Percentiles rank a stretch among this genome's conserved stretches.
Evolutionary conservation across 2,888 invertebrate genomes (phyloP).

Genomic region (Eucera pruinosa): DNA sequence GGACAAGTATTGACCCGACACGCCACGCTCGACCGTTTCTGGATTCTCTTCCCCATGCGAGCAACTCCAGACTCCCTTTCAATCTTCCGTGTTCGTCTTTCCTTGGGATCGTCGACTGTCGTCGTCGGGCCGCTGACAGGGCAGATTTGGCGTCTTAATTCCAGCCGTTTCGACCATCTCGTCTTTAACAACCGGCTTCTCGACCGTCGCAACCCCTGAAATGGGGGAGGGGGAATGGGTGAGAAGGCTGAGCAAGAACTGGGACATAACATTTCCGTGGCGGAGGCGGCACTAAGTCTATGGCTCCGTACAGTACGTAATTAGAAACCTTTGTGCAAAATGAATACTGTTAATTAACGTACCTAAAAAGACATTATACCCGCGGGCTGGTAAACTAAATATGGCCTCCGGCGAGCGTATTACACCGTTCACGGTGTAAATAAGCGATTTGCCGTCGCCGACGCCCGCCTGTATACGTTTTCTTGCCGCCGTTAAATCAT

Average conservation of each 20-base stretch:
- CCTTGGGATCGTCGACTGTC: slow-evolving; percentile 19
- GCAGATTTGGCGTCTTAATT: slow-evolving; percentile 59
- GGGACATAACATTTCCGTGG: slow-evolving; percentile 77
- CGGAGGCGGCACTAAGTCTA: slow-evolving; percentile 76
- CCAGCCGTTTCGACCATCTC: slow-evolving; percentile 52
- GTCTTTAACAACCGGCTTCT: not conserved
- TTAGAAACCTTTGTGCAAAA: slow-evolving; percentile 87
- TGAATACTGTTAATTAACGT: slow-evolving; percentile 87
- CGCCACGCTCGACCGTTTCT: slow-evolving; percentile 55
- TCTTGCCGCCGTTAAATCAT: slow-evolving; percentile 66
- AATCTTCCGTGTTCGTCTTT: slow-evolving; percentile 33
- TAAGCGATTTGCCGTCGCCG: slow-evolving; percentile 75
- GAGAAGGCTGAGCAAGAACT: slow-evolving; percentile 31
- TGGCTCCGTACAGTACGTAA: slow-evolving; percentile 83
- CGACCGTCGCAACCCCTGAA: slow-evolving; percentile 4
- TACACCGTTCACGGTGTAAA: slow-evolving; percentile 76
- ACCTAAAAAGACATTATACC: slow-evolving; percentile 86
- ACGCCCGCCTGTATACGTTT: slow-evolving; percentile 44
- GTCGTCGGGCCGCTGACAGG: slow-evolving; percentile 48
- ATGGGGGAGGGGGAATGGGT: too few relatives aligned
- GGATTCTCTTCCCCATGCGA: slow-evolving; percentile 46
- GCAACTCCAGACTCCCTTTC: slow-evolving; percentile 26
- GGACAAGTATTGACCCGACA: slow-evolving; percentile 80
- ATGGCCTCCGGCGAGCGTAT: slow-evolving; percentile 77
- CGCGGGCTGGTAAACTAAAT: slow-evolving; percentile 76